A percentile compares a stretch with the other conserved stretches of the same genome.
Conservation (phyloP, 2,888 invertebrate species). For the Odontomyia ornata region DNA sequence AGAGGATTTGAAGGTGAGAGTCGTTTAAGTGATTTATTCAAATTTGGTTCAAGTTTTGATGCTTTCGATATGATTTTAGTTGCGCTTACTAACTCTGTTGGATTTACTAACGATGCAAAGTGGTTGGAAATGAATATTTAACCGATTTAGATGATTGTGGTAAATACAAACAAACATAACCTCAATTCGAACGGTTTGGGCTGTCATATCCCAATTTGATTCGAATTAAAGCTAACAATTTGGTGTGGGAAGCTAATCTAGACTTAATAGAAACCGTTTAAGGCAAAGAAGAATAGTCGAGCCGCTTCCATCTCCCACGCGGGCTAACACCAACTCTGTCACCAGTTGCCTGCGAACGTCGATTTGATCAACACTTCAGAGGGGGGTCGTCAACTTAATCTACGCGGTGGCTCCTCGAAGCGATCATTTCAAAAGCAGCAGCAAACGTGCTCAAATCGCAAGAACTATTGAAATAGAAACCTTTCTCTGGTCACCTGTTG, state of each 20-base stretch:
- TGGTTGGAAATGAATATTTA: too few relatives aligned
- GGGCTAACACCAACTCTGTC: not conserved
- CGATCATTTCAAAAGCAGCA: too few relatives aligned
- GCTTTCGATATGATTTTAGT: not conserved
- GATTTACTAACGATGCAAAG: too few relatives aligned
- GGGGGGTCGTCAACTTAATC: too few relatives aligned
- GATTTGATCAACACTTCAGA: not conserved
- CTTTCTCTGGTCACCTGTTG: too few relatives aligned
- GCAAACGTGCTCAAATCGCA: too few relatives aligned
- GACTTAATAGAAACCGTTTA: not conserved
- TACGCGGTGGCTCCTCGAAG: too few relatives aligned
- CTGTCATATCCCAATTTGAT: conserved; percentile 2
- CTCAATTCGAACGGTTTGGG: not conserved
- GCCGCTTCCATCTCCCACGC: not conserved
- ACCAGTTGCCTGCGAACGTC: not conserved
- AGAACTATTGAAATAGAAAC: too few relatives aligned
- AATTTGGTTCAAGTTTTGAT: not conserved
- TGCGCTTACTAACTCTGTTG: not conserved
- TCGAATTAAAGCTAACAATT: not conserved
- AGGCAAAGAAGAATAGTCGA: not conserved
- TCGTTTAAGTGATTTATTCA: not conserved
- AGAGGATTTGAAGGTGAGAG: not conserved
- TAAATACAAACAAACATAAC: not conserved
- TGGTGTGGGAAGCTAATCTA: not conserved
- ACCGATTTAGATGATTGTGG: not conserved